A percentile compares a stretch with the other conserved stretches of the same genome.
phyloP scores from a whole-genome alignment of 2,888 invertebrate species.

The Hololepta plana region DNA sequence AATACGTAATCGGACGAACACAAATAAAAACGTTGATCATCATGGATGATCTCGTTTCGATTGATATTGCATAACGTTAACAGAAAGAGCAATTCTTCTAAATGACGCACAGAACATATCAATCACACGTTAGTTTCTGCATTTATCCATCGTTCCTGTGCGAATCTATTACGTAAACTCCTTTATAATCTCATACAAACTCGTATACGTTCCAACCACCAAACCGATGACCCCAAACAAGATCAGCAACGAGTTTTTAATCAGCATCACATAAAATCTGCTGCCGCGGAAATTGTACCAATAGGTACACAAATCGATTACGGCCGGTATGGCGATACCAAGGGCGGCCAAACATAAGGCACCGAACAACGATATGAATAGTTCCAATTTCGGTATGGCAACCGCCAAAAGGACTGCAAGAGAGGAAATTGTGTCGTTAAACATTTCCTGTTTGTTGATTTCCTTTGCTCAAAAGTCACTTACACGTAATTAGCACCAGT shows the following conservation, averaged over 20 bases:
- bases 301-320: constrained; percentile 68
- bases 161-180: constrained; percentile 27
- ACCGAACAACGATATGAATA: constrained; percentile 70
- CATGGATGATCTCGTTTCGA: no score
- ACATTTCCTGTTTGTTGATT: neutral
- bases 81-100: no score
- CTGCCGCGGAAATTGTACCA: constrained; percentile 47
- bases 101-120: no score
- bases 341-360: constrained; percentile 76
- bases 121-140: no score
- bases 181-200: constrained; percentile 38
- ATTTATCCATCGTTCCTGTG: no score
- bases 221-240: constrained; percentile 43
- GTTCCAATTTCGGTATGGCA: constrained; percentile 66
- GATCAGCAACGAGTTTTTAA: constrained; percentile 37
- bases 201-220: constrained; percentile 46
- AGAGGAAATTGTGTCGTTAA: constrained; percentile 3
- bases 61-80: no score
- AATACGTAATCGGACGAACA: no score
- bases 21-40: no score
- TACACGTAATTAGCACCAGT: constrained; percentile 71
- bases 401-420: constrained; percentile 65
- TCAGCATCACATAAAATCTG: constrained; percentile 25
- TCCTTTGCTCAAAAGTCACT: constrained; percentile 27
- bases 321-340: constrained; percentile 78